Evolutionary conservation across 2,888 invertebrate genomes (phyloP), one percentile per base, ranked within the genome.

Genomic region (Dasysyrphus tricinctus): DNA sequence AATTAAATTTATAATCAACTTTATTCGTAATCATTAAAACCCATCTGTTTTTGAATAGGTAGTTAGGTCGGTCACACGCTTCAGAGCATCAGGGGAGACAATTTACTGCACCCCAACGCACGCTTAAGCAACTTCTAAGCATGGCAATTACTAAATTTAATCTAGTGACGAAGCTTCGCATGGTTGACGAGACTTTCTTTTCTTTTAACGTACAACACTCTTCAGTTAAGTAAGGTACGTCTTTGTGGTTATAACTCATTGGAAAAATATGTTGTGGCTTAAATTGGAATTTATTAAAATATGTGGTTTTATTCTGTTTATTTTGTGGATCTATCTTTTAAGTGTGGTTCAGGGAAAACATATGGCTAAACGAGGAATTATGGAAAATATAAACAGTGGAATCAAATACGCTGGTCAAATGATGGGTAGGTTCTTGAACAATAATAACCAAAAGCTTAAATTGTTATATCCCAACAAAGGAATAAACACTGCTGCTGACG

Each of bases 401-500:
- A 80, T 92, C 0, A 92, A 91, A 84, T 88, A 90, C 80, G 92
- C 92, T 4, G 92, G 92, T 0, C 91, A 92, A 89, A 91, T 92
- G 90, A 90, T 92, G 88, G 92, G 91, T 91, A 89, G 82, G 75
- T 67, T 14, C 4, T 24, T 34, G 44, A 6, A 34, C 0, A n/a
- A 37, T 16, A 37, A 16, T 12, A 5, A 24, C 5, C 0, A 29
- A 54, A 32, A 29, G 8, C 0, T 32, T 29, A 54, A 54, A 54
- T 32, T 4, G 3, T 37, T 37, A 19, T 47, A 49, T 72, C 0
- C 0, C 24, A 7, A 8, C 4, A 69, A 56, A 91, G 92, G 93
- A 75, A 91, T 93, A n/a, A 93, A 92, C 54, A 92, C 92, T 0
- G 94, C 94, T 0, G 93, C 93, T 39, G 94, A 94, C 89, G 95